Base-by-base conservation (phyloP, 1,140 invertebrate genomes). In the Sycobia sp. region DNA sequence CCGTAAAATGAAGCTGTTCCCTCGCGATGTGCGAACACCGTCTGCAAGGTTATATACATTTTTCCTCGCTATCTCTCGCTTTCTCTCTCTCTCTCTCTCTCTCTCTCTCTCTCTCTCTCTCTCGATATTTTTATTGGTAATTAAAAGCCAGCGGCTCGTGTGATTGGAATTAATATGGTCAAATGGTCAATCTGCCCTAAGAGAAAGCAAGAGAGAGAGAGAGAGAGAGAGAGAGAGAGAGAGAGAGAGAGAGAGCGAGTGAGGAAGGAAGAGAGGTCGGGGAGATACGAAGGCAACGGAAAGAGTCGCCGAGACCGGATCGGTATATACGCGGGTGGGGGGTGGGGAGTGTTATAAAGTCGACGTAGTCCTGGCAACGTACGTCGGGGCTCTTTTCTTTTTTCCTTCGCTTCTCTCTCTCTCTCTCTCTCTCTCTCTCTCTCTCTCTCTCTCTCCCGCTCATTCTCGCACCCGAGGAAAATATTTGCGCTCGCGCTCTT, bases 91-190 rank as follows among this genome's bases (percentile, higher is more conserved):
- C n/a, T n/a, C n/a, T n/a, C n/a, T n/a, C n/a, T n/a, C n/a, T n/a
- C n/a, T n/a, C n/a, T n/a, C n/a, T n/a, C n/a, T n/a, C n/a, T n/a
- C n/a, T n/a, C n/a, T n/a, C 18, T 25, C 13, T 34, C 18, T 29
- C 27, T 47, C 65, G 68, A 71, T 62, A 76, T 76, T 80, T 78
- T 80, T 78, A 80, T 79, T 74, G 75, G 72, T 79, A 80, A 80
- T 80, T 80, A 80, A 81, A 79, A 79, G 69, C 74, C 73, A 79
- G 68, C 70, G 69, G 71, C 56, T 71, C 74, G 74, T 76, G 73
- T 78, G 76, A 81, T 81, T 78, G 74, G 73, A 79, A 79, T 79
- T 81, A 79, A 81, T 65, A 58, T 79, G 77, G 76, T 78, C 76
- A 79, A 77, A 76, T 71, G 76, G 76, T 76, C 76, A 75, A 75